Evolutionary conservation across 2,113 vertebrate species (phyloP).

Genomic region (human (Homo sapiens)): GRCh38 chr14:52885501-52886000

Average conservation of each 20-base stretch:
- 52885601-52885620: not conserved
- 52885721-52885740: not conserved
- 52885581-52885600: not conserved
- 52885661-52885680: not conserved
- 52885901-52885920: not conserved
- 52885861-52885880: not conserved
- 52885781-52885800: not conserved
- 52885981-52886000: not conserved
- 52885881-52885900: not conserved
- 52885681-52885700: not conserved
- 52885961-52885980: not conserved
- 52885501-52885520: slow-evolving; percentile 17
- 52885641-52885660: not conserved
- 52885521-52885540: slow-evolving; percentile 21
- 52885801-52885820: not conserved
- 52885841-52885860: not conserved
- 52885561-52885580: not conserved
- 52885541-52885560: slow-evolving; percentile 14
- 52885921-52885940: not conserved
- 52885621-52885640: not conserved
- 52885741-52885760: not conserved
- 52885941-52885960: not conserved
- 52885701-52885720: not conserved
- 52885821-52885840: not conserved
- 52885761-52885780: not conserved